Conservation (phyloP, 2,113 vertebrate species). For the Microtus montanus region DNA sequence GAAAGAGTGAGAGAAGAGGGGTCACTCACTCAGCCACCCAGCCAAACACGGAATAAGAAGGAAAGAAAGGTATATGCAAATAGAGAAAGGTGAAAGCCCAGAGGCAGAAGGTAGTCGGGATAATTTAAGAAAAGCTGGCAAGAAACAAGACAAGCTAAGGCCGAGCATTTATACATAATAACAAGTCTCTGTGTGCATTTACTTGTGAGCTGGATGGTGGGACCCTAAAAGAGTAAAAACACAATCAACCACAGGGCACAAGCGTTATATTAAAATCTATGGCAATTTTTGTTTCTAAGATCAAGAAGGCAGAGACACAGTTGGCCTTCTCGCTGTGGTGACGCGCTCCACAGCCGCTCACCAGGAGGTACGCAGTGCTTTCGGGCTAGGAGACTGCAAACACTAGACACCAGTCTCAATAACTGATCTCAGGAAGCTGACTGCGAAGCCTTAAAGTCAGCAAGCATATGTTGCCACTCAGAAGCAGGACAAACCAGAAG, state of each 20-base stretch:
- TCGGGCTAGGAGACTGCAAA: background rate
- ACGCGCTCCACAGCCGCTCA: background rate
- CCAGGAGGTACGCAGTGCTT: background rate
- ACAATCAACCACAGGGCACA: background rate
- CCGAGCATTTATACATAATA: no score
- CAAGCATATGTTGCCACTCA: background rate
- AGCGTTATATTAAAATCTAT: background rate
- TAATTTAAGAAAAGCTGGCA: no score
- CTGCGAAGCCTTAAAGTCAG: background rate
- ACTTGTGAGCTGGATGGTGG: no score
- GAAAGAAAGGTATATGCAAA: no score
- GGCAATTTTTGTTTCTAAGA: background rate
- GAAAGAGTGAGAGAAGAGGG: no score
- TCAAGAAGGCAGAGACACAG: background rate
- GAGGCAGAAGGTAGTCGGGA: no score
- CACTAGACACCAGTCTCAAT: background rate
- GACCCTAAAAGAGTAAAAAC: no score
- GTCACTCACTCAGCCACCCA: no score
- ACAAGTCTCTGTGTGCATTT: no score
- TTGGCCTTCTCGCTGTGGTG: background rate
- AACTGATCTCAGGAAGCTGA: background rate
- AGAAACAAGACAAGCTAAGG: no score
- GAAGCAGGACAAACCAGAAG: background rate
- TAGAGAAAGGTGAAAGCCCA: no score
- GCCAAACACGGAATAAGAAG: no score